A percentile compares a stretch with the other conserved stretches of the same genome.
These are phyloP conservation scores for Calidris pygmaea DNA, from an alignment of 2,113 vertebrate species.

Conservation along the genomic window DNA sequence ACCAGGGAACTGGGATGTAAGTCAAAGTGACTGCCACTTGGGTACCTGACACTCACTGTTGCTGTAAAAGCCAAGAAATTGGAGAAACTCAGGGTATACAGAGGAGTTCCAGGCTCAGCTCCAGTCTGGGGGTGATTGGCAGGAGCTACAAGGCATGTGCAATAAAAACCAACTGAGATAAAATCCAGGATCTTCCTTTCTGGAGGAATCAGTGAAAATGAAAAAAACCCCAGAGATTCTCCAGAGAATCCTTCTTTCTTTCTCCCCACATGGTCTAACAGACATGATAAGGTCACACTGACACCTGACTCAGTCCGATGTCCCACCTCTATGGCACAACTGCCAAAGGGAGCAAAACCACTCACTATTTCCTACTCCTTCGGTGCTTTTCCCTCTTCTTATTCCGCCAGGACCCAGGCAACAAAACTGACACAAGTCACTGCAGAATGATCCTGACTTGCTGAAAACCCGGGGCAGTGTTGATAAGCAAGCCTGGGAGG, in stretches of 20 bases:
- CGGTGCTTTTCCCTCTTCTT: neutral
- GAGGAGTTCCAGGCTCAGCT: neutral
- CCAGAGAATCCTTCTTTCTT: neutral
- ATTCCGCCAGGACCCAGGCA: neutral
- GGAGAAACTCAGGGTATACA: neutral
- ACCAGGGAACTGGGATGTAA: neutral
- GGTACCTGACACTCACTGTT: neutral
- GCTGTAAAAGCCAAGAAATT: neutral
- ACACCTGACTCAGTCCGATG: fast-evolving
- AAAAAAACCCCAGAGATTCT: too few species aligned
- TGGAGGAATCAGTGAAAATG: neutral
- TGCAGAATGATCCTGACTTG: neutral
- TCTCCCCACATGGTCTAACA: neutral
- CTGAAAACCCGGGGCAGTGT: neutral
- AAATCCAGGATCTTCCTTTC: neutral
- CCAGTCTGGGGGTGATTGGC: fast-evolving
- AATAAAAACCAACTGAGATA: neutral
- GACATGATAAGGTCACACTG: fast-evolving
- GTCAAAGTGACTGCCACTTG: neutral
- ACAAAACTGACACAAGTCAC: fast-evolving
- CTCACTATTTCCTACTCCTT: neutral
- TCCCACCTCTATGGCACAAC: neutral
- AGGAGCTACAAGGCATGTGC: fast-evolving
- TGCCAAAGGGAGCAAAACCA: neutral
- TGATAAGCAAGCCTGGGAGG: neutral